These are phyloP conservation scores for Etheostoma cragini DNA, from an alignment of 2,113 vertebrate genomes.

Conservation along the genomic window DNA sequence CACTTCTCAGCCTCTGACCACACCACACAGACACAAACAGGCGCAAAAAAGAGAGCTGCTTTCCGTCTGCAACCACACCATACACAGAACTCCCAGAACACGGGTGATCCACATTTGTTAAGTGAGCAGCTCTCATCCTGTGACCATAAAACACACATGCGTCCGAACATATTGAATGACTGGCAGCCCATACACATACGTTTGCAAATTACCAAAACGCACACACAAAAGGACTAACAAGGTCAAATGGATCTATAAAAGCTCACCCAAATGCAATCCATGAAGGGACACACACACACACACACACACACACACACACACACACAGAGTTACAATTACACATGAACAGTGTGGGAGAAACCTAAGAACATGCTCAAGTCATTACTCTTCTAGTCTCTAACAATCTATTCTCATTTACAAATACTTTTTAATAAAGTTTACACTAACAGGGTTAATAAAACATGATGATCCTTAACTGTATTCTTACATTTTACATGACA, in stretches of 20 bases:
- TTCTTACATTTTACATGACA: not conserved
- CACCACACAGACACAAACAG: constrained; percentile 62
- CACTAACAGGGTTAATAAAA: not conserved
- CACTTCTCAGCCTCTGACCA: constrained; percentile 58
- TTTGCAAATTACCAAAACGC: not conserved
- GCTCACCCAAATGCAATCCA: not conserved
- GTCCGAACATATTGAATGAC: not conserved
- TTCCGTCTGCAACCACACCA: constrained; percentile 53
- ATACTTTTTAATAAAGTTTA: not conserved
- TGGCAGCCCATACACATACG: not conserved
- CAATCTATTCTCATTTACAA: not conserved
- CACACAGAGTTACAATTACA: not conserved
- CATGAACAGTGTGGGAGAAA: constrained; percentile 1
- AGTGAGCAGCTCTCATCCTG: constrained; percentile 24
- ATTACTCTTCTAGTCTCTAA: not conserved
- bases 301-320: constrained; percentile 1
- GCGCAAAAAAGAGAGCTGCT: constrained; percentile 41
- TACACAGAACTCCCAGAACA: constrained; percentile 43
- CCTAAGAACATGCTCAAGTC: not conserved
- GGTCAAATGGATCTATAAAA: not conserved
- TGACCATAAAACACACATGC: constrained; percentile 39
- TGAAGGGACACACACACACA: not conserved
- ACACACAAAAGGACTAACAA: not conserved
- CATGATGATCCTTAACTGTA: not conserved
- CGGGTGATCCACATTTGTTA: constrained; percentile 27